A percentile compares a stretch with the other conserved stretches of the same genome.
Evolutionary conservation across 2,797 vertebrate species (phyloP).

Genomic region (Tokudaia tokunoshimensis): DNA sequence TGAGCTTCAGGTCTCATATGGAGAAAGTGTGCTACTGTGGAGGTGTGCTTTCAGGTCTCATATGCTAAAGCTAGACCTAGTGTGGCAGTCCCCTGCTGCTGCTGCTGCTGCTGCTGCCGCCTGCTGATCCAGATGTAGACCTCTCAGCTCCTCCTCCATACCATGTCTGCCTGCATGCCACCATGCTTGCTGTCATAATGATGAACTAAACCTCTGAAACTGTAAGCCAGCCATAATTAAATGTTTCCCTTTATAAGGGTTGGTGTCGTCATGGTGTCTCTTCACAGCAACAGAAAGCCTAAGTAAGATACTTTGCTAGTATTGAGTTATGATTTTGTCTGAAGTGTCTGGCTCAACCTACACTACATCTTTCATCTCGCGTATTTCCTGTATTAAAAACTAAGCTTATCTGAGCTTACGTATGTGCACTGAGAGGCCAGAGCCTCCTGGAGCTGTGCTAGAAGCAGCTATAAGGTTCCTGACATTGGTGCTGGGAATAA

Average conservation of each 20-base stretch:
- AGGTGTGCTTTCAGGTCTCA: neutral
- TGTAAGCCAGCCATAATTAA: neutral
- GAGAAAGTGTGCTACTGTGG: too few relatives aligned
- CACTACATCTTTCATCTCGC: neutral
- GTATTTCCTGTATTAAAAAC: neutral
- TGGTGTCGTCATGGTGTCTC: neutral
- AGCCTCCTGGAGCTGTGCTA: neutral
- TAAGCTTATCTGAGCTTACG: neutral
- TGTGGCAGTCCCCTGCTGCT: neutral
- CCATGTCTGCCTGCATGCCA: neutral
- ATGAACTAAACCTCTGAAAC: neutral
- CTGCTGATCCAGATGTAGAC: neutral
- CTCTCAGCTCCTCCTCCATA: neutral
- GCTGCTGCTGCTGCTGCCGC: too few relatives aligned
- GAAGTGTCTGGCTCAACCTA: neutral
- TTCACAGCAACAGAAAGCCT: neutral
- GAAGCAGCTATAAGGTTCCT: neutral
- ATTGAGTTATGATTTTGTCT: neutral
- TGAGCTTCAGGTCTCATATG: neutral
- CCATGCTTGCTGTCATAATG: neutral
- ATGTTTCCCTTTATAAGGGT: neutral
- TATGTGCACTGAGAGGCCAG: neutral
- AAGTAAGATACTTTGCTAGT: neutral
- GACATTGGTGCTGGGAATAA: neutral
- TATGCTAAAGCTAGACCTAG: neutral